Percentiles rank a stretch among this genome's conserved stretches.
Conservation (phyloP, 2,113 vertebrate genomes). For the Tyrannus savana region DNA sequence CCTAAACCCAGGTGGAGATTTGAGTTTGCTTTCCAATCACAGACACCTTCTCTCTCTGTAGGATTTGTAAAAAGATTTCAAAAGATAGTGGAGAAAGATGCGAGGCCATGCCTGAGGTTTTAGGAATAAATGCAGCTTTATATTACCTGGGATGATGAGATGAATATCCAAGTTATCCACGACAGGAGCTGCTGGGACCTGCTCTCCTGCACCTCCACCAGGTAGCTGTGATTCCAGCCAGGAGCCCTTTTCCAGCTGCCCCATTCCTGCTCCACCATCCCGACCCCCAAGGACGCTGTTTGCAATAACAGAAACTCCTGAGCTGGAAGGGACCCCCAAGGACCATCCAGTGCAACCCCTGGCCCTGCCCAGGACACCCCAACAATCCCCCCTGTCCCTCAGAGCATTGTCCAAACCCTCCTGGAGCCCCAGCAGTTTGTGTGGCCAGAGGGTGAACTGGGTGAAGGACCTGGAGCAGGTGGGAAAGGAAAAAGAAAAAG, state of each 20-base stretch:
- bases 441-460: background rate
- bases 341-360: background rate
- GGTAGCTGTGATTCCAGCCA: background rate
- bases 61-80: background rate
- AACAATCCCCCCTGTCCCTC: background rate
- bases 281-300: background rate
- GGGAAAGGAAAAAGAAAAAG: background rate
- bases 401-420: background rate
- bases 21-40: background rate
- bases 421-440: background rate
- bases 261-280: background rate
- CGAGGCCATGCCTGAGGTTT: accelerated
- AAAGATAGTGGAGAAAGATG: background rate
- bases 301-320: too few species aligned
- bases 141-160: background rate
- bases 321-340: background rate
- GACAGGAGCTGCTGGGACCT: background rate
- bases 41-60: background rate
- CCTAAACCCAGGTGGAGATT: background rate
- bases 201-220: background rate
- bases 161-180: accelerated
- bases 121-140: background rate
- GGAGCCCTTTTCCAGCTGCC: background rate
- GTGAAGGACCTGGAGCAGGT: background rate
- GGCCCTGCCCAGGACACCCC: background rate